Percentiles rank a stretch among this genome's conserved stretches.
Evolutionary conservation across 2,113 vertebrate species (phyloP).

Genomic region (Oophaga pumilio): DNA sequence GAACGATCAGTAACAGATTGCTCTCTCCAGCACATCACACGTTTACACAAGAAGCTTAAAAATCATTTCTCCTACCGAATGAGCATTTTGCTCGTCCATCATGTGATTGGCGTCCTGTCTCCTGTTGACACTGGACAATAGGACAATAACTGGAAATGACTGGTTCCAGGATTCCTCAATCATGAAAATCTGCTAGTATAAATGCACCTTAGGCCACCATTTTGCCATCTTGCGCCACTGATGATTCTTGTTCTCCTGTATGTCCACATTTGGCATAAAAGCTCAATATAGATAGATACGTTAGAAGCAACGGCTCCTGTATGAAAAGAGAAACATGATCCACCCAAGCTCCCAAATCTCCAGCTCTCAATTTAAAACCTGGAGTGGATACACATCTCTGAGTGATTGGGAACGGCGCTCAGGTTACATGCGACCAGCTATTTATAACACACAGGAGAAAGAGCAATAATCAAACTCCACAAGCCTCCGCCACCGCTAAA

Average conservation of each 20-base stretch:
- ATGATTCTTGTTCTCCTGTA: neutral
- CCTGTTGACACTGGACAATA: too few relatives aligned
- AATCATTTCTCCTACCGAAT: too few relatives aligned
- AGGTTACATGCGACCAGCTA: slow-evolving; percentile 15
- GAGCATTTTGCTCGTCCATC: too few relatives aligned
- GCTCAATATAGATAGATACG: slow-evolving; percentile 22
- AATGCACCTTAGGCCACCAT: too few relatives aligned
- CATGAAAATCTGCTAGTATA: too few relatives aligned
- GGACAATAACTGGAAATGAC: too few relatives aligned
- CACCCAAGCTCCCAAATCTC: slow-evolving; percentile 30
- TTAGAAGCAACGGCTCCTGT: neutral
- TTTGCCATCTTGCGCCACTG: neutral
- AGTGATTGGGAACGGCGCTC: neutral
- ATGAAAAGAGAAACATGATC: slow-evolving; percentile 27
- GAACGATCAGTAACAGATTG: too few relatives aligned
- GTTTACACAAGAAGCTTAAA: too few relatives aligned
- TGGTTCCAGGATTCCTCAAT: too few relatives aligned
- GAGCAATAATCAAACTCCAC: neutral
- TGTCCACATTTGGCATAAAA: slow-evolving; percentile 13
- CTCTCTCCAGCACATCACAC: too few relatives aligned
- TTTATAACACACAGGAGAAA: neutral
- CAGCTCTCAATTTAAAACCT: slow-evolving; percentile 33
- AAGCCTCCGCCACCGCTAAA: neutral
- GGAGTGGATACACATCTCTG: slow-evolving; percentile 13
- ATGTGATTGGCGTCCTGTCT: too few relatives aligned